Conservation (phyloP, 2,888 invertebrate genomes). For the Hofmannophila pseudospretella region DNA sequence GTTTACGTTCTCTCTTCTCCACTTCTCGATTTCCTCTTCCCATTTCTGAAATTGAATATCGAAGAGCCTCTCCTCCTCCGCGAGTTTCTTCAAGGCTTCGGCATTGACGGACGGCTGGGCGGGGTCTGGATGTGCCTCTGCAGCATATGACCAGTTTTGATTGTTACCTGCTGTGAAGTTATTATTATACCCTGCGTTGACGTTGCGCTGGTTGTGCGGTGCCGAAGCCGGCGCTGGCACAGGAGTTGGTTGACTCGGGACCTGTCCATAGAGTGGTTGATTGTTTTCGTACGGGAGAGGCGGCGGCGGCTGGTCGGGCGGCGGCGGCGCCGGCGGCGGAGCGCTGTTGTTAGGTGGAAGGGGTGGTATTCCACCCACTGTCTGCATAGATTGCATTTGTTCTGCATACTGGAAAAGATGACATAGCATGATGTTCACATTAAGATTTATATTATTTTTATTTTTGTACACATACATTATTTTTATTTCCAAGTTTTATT, state of each 20-base stretch:
- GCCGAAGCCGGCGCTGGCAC: constrained; percentile 17
- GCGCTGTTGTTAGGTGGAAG: constrained; percentile 28
- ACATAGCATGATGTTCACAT: no score
- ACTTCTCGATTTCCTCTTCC: constrained; percentile 94
- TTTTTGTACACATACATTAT: no score
- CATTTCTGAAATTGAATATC: constrained; percentile 93
- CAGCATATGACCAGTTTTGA: constrained; percentile 37
- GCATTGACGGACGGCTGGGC: constrained; percentile 32
- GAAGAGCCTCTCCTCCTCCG: constrained; percentile 89
- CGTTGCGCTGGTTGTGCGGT: constrained; percentile 13
- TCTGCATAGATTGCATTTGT: constrained; percentile 56
- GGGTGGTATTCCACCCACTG: constrained; percentile 33
- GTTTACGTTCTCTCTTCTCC: constrained; percentile 93
- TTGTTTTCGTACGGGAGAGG: constrained; percentile 63
- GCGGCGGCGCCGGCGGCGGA: constrained; percentile 37
- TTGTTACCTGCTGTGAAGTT: constrained; percentile 43
- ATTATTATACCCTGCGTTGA: constrained; percentile 21
- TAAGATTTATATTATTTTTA: no score
- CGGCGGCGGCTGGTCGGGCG: constrained; percentile 43
- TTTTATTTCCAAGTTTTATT: no score
- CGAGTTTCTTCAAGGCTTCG: constrained; percentile 59
- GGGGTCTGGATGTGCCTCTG: constrained; percentile 20
- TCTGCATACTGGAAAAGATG: constrained; percentile 33
- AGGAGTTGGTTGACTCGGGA: constrained; percentile 23
- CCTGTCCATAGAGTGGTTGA: constrained; percentile 48